Percentiles rank a stretch among this genome's conserved stretches.
phyloP scores from a whole-genome alignment of 2,797 vertebrate genomes.

The Natrix natrix region DNA sequence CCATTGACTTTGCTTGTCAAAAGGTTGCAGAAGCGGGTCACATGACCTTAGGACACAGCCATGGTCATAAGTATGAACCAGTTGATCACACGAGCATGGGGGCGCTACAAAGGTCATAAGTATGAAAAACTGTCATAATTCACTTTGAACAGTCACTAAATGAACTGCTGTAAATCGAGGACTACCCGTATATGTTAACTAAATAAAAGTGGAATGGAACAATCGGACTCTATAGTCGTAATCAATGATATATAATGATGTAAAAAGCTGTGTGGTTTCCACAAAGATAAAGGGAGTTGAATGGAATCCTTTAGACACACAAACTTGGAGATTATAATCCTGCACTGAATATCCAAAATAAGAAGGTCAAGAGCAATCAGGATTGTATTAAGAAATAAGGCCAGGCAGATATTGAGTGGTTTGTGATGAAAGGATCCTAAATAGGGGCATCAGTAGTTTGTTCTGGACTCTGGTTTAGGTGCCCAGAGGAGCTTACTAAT shows the following conservation, averaged over 20 bases:
- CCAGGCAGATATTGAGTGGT: not conserved
- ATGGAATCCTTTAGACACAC: not conserved
- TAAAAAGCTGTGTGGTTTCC: not conserved
- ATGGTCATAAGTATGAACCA: not conserved
- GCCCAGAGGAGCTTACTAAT: not conserved
- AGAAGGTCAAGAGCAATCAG: not conserved
- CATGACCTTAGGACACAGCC: not conserved
- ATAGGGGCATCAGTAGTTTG: not conserved
- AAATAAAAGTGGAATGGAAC: not conserved
- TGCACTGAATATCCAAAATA: not conserved
- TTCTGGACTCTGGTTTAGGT: not conserved
- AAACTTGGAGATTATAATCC: not conserved
- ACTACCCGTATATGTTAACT: not conserved
- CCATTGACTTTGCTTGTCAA: not conserved
- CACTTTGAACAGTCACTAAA: not conserved
- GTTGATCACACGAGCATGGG: not conserved
- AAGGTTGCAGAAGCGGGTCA: not conserved
- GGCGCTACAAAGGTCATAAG: not conserved
- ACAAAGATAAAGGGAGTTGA: not conserved
- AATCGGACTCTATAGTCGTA: not conserved
- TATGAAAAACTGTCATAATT: not conserved
- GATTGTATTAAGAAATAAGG: not conserved
- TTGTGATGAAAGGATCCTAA: not conserved
- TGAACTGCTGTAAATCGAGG: not conserved
- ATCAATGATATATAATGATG: not conserved